A percentile compares a stretch with the other conserved stretches of the same genome.
phyloP scores from a whole-genome alignment of 2,113 vertebrate species.

The Strix uralensis region DNA sequence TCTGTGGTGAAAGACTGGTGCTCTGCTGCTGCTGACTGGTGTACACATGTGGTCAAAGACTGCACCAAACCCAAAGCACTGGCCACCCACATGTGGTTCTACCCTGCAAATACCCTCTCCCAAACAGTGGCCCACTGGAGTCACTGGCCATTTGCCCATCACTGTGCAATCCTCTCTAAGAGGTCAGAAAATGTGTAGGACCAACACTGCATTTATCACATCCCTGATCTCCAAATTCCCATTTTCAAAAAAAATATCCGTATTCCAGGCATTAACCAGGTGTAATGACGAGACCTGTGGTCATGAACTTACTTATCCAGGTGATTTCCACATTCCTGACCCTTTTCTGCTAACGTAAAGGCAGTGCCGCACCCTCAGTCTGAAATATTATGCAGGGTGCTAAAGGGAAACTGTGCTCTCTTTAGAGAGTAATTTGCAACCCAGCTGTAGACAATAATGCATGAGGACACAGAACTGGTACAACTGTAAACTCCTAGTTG shows the following conservation, averaged over 20 bases:
- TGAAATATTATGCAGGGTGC: not conserved
- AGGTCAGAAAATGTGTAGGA: not conserved
- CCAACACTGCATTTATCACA: not conserved
- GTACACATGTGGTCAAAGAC: not conserved
- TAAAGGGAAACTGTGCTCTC: not conserved
- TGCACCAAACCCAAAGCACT: not conserved
- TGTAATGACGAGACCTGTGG: not conserved
- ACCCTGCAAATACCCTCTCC: not conserved
- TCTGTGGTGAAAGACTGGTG: not conserved
- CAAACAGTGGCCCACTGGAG: not conserved
- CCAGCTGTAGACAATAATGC: not conserved
- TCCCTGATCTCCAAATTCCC: not conserved
- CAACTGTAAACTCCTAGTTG: not conserved
- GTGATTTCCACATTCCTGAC: not conserved
- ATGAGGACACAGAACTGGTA: not conserved
- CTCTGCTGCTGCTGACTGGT: not conserved
- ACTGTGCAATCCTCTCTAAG: not conserved
- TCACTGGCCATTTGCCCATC: not conserved
- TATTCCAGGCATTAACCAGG: not conserved
- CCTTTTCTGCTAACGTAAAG: not conserved
- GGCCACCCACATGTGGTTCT: not conserved
- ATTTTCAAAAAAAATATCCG: not conserved
- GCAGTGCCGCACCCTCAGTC: not conserved
- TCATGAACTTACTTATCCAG: not conserved
- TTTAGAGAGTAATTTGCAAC: not conserved